Evolutionary conservation across 2,113 vertebrate species (phyloP).

Genomic region (Atractosteus spatula): DNA sequence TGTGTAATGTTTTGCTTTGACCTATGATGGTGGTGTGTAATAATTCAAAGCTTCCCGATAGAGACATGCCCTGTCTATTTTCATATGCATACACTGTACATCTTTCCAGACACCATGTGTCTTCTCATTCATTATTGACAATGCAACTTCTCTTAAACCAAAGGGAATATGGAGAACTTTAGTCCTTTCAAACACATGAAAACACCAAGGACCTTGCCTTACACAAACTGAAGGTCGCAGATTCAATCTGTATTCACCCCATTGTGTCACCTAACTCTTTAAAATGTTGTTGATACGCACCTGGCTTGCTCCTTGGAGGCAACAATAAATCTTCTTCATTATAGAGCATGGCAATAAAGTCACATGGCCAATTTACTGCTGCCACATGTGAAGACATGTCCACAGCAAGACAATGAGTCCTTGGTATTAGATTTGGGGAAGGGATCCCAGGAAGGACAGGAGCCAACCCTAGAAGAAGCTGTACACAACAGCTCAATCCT

Average conservation of each 20-base stretch:
- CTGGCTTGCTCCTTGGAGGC: conserved; percentile 28
- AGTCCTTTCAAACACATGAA: conserved; percentile 63
- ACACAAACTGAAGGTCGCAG: conserved; percentile 46
- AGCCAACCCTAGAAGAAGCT: no score
- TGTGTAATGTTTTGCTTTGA: no score
- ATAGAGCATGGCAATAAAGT: conserved; percentile 14
- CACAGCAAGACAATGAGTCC: neutral
- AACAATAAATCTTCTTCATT: conserved; percentile 27
- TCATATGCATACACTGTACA: neutral
- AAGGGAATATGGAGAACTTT: conserved; percentile 40
- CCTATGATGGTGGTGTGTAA: no score
- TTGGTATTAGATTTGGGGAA: no score
- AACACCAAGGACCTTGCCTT: conserved; percentile 25
- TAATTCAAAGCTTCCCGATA: neutral
- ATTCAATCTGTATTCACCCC: conserved; percentile 36
- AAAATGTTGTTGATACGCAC: conserved; percentile 46
- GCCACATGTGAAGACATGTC: conserved; percentile 8
- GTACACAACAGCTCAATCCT: no score
- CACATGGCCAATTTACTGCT: neutral
- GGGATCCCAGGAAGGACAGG: no score
- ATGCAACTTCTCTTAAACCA: conserved; percentile 51
- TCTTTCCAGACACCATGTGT: conserved; percentile 10
- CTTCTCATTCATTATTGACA: conserved; percentile 41
- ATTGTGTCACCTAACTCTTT: conserved; percentile 20
- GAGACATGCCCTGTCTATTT: neutral